Evolutionary conservation across 2,888 invertebrate genomes (phyloP).

Genomic region (Melieria crassipennis): DNA sequence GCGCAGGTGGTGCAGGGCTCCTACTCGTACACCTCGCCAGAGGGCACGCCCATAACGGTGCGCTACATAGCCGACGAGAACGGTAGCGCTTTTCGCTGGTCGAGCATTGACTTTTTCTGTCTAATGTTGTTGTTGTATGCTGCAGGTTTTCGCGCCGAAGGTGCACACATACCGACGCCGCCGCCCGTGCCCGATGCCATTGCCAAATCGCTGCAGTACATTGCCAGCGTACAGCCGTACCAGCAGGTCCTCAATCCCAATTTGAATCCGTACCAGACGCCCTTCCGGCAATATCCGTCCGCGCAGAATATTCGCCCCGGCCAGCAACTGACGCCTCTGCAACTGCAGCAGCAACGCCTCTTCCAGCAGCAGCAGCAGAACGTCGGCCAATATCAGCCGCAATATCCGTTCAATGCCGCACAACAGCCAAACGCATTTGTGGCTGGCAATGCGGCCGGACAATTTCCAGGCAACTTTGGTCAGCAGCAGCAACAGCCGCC

Average conservation of each 20-base stretch:
- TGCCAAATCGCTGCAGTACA: slow-evolving; percentile 58
- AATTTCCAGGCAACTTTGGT: slow-evolving; percentile 43
- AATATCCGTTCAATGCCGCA: slow-evolving; percentile 48
- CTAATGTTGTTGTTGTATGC: neutral
- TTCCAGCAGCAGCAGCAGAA: slow-evolving; percentile 51
- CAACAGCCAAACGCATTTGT: slow-evolving; percentile 43
- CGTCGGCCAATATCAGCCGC: slow-evolving; percentile 61
- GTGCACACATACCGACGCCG: slow-evolving; percentile 63
- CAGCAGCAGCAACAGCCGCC: slow-evolving; percentile 44
- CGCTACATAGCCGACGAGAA: slow-evolving; percentile 81
- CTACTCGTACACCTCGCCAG: slow-evolving; percentile 79
- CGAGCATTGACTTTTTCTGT: neutral
- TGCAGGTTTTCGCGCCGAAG: slow-evolving; percentile 63
- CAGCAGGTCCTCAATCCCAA: slow-evolving; percentile 59
- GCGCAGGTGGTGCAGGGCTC: slow-evolving; percentile 81
- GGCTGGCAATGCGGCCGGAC: slow-evolving; percentile 10
- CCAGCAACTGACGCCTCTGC: slow-evolving; percentile 57
- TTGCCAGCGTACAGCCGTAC: slow-evolving; percentile 52
- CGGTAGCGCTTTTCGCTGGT: slow-evolving; percentile 66
- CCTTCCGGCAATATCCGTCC: slow-evolving; percentile 55
- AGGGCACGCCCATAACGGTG: slow-evolving; percentile 76
- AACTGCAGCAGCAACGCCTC: slow-evolving; percentile 51
- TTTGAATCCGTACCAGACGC: slow-evolving; percentile 62
- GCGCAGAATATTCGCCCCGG: slow-evolving; percentile 53
- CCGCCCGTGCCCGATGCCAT: slow-evolving; percentile 61